phyloP scores from a whole-genome alignment of 2,797 vertebrate species.

The Steatocranus sp. region DNA sequence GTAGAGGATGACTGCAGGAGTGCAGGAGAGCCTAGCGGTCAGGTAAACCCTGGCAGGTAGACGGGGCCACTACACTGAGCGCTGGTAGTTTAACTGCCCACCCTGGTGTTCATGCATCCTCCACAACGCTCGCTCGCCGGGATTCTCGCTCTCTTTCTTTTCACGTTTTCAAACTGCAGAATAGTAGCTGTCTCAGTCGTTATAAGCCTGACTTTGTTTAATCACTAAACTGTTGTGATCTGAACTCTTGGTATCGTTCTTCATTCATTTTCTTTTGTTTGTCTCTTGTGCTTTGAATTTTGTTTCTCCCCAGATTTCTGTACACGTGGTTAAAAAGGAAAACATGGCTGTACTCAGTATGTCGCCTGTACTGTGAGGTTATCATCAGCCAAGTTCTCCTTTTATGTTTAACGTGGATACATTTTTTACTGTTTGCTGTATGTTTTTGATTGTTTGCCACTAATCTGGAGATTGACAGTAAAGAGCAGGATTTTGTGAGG shows the following conservation, averaged over 20 bases:
- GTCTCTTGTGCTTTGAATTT: not conserved
- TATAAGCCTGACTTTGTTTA: conserved; percentile 18
- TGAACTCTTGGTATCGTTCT: conserved; percentile 21
- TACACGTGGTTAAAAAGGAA: not conserved
- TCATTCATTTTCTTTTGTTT: not conserved
- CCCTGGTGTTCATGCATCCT: not conserved
- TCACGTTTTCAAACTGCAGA: conserved; percentile 13
- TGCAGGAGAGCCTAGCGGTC: not conserved
- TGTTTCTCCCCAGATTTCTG: not conserved
- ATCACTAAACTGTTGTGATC: conserved; percentile 30
- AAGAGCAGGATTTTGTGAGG: conserved; percentile 4
- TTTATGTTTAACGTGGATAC: conserved; percentile 10
- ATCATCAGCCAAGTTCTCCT: conserved; percentile 2
- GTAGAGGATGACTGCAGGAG: conserved; percentile 56
- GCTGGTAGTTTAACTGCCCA: conserved; percentile 1
- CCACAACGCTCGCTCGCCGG: not conserved
- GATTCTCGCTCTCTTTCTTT: conserved; percentile 4
- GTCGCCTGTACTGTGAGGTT: not conserved
- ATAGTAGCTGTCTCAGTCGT: conserved; percentile 19
- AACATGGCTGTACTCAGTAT: conserved; percentile 3
- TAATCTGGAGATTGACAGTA: conserved; percentile 6
- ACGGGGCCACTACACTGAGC: not conserved
- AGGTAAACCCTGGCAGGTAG: not conserved
- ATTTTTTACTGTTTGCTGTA: conserved; percentile 38
- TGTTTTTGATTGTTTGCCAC: conserved; percentile 31